Evolutionary conservation across 2,797 vertebrate species (phyloP).

Genomic region (Neosilurus hyrtlii): DNA sequence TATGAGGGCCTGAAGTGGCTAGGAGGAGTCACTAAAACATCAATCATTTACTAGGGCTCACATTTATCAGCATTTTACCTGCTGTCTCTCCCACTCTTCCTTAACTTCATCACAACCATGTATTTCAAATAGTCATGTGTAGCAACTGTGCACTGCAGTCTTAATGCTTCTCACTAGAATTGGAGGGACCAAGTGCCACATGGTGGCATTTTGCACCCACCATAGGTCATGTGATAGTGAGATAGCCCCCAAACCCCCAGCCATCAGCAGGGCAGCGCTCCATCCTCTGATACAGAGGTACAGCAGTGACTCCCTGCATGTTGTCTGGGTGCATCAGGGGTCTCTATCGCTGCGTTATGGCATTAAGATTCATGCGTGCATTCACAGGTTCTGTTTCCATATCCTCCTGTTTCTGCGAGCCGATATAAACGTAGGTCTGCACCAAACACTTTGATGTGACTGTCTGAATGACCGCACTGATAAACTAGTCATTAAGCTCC

Average conservation of each 20-base stretch:
- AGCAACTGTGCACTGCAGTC: slow-evolving; percentile 37
- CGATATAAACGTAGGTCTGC: not conserved
- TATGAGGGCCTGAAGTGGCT: slow-evolving; percentile 34
- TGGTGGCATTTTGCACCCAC: slow-evolving; percentile 71
- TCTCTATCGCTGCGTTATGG: slow-evolving; percentile 37
- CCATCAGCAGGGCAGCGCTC: slow-evolving; percentile 66
- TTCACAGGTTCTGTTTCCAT: not conserved
- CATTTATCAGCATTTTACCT: slow-evolving; percentile 29
- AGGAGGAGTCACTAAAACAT: slow-evolving; percentile 39
- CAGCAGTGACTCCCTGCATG: slow-evolving; percentile 57
- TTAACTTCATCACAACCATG: not conserved
- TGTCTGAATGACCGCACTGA: not conserved
- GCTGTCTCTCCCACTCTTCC: slow-evolving; percentile 20
- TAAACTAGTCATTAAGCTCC: slow-evolving; percentile 19
- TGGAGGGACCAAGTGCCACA: slow-evolving; percentile 72
- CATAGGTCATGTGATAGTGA: slow-evolving; percentile 65
- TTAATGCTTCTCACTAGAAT: slow-evolving; percentile 65
- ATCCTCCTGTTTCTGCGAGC: not conserved
- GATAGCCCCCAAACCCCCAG: slow-evolving; percentile 56
- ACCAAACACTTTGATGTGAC: slow-evolving; percentile 8
- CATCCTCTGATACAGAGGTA: slow-evolving; percentile 81
- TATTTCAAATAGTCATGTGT: not conserved
- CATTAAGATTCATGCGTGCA: slow-evolving; percentile 48
- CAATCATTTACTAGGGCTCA: slow-evolving; percentile 55
- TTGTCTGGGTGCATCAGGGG: slow-evolving; percentile 55